Evolutionary conservation across 2,797 vertebrate genomes (phyloP).

Genomic region (Coccyzus lansbergi): DNA sequence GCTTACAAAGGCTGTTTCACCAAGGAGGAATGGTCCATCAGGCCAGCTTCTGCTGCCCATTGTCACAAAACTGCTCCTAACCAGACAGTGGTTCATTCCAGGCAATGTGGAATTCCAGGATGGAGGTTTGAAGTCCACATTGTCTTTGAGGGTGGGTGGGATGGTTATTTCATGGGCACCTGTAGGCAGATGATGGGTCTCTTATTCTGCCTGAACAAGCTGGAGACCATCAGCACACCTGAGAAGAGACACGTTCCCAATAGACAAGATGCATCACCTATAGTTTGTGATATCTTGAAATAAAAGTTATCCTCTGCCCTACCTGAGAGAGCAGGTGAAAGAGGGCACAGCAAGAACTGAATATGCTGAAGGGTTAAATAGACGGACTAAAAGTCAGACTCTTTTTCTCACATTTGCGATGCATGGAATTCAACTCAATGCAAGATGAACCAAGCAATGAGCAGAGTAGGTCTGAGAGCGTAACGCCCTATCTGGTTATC

Average conservation of each 20-base stretch:
- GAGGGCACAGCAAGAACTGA: background rate
- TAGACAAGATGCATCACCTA: background rate
- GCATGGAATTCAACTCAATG: background rate
- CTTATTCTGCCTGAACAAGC: background rate
- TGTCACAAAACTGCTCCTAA: background rate
- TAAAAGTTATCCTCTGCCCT: background rate
- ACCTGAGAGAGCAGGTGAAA: background rate
- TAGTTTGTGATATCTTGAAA: background rate
- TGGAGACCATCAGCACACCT: background rate
- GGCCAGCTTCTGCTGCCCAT: background rate
- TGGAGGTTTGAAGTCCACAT: background rate
- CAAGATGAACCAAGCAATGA: background rate
- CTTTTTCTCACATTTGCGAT: rapidly evolving
- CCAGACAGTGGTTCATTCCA: background rate
- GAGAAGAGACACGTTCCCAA: background rate
- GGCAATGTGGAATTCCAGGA: background rate
- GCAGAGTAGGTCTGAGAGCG: background rate
- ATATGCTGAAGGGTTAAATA: background rate
- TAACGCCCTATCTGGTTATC: background rate
- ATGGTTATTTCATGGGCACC: background rate
- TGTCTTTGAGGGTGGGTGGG: background rate
- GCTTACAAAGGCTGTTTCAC: background rate
- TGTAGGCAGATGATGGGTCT: background rate
- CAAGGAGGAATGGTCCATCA: background rate
- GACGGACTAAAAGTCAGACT: background rate